These are phyloP conservation scores for Drosophila nr. perissopoda DNA, from an alignment of 2,888 invertebrate species.

Conservation along the genomic window DNA sequence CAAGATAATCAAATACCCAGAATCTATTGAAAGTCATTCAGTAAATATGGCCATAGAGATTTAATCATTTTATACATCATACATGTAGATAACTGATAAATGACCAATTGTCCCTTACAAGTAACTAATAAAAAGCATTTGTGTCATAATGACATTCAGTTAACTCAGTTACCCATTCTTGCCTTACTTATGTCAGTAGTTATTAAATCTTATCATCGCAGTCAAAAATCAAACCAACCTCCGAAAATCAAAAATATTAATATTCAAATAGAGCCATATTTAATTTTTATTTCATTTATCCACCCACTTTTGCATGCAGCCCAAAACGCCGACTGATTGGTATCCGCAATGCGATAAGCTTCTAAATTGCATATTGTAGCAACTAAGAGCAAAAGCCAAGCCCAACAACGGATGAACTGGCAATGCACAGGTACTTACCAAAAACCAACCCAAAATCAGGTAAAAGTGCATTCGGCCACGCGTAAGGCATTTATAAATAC, in stretches of 20 bases:
- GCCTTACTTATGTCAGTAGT: neutral
- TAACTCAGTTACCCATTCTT: neutral
- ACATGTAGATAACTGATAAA: neutral
- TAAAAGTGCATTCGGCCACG: constrained; percentile 71
- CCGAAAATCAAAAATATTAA: constrained; percentile 27
- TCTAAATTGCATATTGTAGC: constrained; percentile 75
- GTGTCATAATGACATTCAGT: neutral
- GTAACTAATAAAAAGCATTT: neutral
- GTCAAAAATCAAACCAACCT: constrained; percentile 6
- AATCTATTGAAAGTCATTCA: neutral
- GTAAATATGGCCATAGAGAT: neutral
- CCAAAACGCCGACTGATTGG: constrained; percentile 65
- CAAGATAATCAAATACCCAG: neutral
- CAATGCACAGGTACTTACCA: constrained; percentile 40
- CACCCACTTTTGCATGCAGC: constrained; percentile 63
- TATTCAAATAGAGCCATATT: constrained; percentile 78
- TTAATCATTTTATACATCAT: neutral
- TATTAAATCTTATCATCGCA: neutral
- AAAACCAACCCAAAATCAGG: constrained; percentile 29
- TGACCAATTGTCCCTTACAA: neutral
- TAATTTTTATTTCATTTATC: constrained; percentile 72
- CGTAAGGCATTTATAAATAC: constrained; percentile 57
- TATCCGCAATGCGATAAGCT: constrained; percentile 72
- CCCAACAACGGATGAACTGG: constrained; percentile 56
- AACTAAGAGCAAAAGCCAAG: constrained; percentile 61